Evolutionary conservation across 2,797 vertebrate species (phyloP).

Genomic region (Crocidura indochinensis): DNA sequence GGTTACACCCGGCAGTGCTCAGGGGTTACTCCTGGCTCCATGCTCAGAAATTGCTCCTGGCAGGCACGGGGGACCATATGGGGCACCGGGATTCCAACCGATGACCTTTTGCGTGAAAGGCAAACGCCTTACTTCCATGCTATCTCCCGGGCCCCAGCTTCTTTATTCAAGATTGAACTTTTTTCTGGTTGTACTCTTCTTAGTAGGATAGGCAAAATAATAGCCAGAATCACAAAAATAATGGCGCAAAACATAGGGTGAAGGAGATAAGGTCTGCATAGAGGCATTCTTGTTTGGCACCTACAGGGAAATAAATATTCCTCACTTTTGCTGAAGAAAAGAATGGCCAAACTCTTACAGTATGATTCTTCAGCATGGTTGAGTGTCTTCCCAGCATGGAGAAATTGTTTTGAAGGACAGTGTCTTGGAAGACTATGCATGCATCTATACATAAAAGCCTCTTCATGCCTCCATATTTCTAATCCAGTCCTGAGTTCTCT

Average conservation of each 20-base stretch:
- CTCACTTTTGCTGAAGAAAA: constrained; percentile 45
- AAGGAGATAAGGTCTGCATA: constrained; percentile 24
- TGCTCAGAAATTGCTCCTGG: too few species aligned
- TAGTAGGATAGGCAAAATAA: constrained; percentile 64
- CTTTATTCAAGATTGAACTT: constrained; percentile 22
- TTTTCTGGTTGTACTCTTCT: constrained; percentile 48
- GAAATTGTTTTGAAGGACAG: background rate
- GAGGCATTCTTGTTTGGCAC: constrained; percentile 45
- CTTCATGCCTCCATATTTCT: background rate
- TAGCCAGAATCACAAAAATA: constrained; percentile 49
- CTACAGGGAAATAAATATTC: background rate
- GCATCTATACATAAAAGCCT: background rate
- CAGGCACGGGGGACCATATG: too few species aligned
- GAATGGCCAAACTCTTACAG: constrained; percentile 27
- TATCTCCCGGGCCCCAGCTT: too few species aligned
- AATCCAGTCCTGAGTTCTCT: background rate
- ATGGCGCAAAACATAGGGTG: background rate
- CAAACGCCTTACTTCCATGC: too few species aligned
- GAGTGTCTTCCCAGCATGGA: background rate
- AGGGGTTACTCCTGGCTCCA: too few species aligned
- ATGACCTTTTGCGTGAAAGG: too few species aligned
- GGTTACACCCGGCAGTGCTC: too few species aligned
- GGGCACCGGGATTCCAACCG: too few species aligned
- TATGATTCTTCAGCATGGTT: background rate
- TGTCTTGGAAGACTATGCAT: background rate